Evolutionary conservation across 1,140 invertebrate genomes (phyloP).

Genomic region (Harpegnathos saltator): DNA sequence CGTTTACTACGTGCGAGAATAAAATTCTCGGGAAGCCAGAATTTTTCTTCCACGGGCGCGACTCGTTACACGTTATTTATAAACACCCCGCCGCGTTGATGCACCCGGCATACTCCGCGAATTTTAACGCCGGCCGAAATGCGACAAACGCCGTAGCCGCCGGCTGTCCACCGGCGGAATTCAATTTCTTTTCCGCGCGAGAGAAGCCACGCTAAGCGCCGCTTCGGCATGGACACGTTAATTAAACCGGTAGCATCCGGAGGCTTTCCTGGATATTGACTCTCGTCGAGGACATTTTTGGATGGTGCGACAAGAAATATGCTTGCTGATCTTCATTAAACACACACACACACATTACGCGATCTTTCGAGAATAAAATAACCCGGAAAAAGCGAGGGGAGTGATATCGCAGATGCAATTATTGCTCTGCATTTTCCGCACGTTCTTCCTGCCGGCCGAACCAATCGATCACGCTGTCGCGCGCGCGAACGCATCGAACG

Average conservation of each 20-base stretch:
- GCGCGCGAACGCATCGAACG: not conserved
- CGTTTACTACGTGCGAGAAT: not conserved
- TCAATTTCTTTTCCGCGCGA: not conserved
- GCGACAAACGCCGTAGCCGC: not conserved
- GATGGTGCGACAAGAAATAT: too few relatives aligned
- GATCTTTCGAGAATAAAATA: too few relatives aligned
- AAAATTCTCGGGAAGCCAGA: not conserved
- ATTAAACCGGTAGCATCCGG: too few relatives aligned
- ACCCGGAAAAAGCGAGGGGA: too few relatives aligned
- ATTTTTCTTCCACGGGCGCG: not conserved
- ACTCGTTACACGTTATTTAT: conserved; percentile 1
- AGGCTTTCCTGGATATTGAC: too few relatives aligned
- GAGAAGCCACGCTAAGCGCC: too few relatives aligned
- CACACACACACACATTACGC: too few relatives aligned
- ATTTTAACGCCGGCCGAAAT: not conserved
- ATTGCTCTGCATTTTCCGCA: not conserved
- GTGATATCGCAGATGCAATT: too few relatives aligned
- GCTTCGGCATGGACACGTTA: too few relatives aligned
- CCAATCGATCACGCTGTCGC: not conserved
- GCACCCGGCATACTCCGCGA: not conserved
- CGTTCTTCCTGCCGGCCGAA: not conserved
- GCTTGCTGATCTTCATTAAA: too few relatives aligned
- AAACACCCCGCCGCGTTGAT: not conserved
- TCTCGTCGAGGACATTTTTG: too few relatives aligned
- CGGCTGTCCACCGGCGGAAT: not conserved